Percentiles rank a stretch among this genome's conserved stretches.
phyloP scores from a whole-genome alignment of 1,140 invertebrate species.

The Drosophila hydei region DNA sequence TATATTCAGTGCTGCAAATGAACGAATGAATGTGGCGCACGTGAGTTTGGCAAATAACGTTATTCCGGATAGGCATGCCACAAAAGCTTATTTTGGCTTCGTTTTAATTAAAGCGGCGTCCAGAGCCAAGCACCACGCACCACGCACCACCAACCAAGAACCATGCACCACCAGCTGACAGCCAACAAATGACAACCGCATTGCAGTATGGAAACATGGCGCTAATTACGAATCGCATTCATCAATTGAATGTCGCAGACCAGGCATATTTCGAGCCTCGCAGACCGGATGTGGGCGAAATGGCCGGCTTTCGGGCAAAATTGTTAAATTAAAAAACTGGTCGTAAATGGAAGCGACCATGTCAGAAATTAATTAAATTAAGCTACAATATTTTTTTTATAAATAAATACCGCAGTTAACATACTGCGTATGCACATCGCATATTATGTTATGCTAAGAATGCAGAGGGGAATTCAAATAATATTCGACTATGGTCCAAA shows the following conservation, averaged over 20 bases:
- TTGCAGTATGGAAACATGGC: slow-evolving; percentile 5
- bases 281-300: not conserved
- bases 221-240: slow-evolving; percentile 5
- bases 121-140: not conserved
- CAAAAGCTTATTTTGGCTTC: slow-evolving; percentile 4
- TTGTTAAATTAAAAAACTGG: too few species aligned
- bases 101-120: slow-evolving; percentile 16
- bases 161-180: not conserved
- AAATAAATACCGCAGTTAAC: too few species aligned
- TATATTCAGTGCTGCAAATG: slow-evolving; percentile 12
- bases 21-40: slow-evolving; percentile 11
- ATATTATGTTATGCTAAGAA: too few species aligned
- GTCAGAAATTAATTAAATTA: too few species aligned
- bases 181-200: slow-evolving; percentile 1
- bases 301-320: not conserved
- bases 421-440: too few species aligned
- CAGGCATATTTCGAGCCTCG: not conserved
- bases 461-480: too few species aligned
- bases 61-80: slow-evolving; percentile 19
- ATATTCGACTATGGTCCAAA: too few species aligned
- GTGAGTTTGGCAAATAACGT: slow-evolving; percentile 18
- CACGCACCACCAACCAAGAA: not conserved
- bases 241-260: slow-evolving; percentile 4
- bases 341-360: too few species aligned
- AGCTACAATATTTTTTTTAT: too few species aligned